These are phyloP conservation scores for Caloenas nicobarica DNA, from an alignment of 2,113 vertebrate species.

Conservation along the genomic window DNA sequence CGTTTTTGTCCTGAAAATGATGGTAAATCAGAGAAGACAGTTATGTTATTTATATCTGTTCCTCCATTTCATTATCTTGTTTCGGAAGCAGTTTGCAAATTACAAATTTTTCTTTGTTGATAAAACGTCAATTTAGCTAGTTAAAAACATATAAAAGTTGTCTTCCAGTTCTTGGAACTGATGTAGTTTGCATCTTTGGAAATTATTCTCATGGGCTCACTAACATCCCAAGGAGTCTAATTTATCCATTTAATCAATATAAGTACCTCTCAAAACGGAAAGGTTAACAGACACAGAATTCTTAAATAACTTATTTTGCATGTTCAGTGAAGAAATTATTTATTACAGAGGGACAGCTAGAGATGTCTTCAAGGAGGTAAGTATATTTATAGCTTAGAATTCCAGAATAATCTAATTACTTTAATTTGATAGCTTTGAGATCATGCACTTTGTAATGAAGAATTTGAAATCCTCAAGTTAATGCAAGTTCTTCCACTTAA, in stretches of 20 bases:
- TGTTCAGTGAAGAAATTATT: conserved; percentile 13
- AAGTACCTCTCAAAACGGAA: neutral
- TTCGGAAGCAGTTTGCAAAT: neutral
- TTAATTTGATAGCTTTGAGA: neutral
- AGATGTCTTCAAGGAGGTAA: neutral
- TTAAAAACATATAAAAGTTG: neutral
- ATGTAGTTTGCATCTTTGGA: neutral
- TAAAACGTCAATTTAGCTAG: neutral
- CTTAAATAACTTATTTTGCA: neutral
- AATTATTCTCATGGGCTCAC: neutral
- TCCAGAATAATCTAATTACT: neutral
- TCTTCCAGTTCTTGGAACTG: neutral
- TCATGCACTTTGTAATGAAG: neutral
- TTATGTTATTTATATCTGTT: neutral
- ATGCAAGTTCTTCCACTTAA: neutral
- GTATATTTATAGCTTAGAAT: neutral
- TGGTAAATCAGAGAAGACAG: neutral
- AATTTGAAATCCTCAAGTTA: neutral
- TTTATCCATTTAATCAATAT: neutral
- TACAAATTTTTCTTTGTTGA: neutral
- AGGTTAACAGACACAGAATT: neutral
- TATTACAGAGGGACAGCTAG: neutral
- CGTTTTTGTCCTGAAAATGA: neutral
- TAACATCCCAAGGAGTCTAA: neutral
- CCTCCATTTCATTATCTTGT: neutral